Conservation (phyloP, 2,797 vertebrate genomes). For the Coregonus sp. region DNA sequence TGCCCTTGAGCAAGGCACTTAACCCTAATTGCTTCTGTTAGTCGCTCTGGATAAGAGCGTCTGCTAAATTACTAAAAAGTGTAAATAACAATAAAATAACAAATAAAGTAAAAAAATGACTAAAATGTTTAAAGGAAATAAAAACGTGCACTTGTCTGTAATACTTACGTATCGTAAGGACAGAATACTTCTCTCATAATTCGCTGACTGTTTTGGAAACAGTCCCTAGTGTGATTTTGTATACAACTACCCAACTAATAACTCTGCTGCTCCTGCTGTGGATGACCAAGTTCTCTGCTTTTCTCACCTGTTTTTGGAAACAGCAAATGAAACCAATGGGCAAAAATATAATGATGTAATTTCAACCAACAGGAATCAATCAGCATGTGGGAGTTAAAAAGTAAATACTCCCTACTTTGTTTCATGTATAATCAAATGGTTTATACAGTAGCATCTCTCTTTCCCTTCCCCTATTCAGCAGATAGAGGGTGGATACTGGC, state of each 20-base stretch:
- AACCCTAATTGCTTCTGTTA: no score
- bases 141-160: no score
- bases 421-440: constrained; percentile 36
- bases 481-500: constrained; percentile 76
- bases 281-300: not conserved
- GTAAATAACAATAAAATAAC: no score
- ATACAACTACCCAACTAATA: not conserved
- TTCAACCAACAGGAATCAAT: constrained; percentile 52
- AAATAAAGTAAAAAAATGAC: no score
- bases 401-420: constrained; percentile 59
- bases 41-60: no score
- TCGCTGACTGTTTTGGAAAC: no score
- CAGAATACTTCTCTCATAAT: no score
- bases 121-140: no score
- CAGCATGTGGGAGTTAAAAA: constrained; percentile 41
- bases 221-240: no score
- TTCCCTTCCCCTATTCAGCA: constrained; percentile 61
- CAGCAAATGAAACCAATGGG: constrained; percentile 6
- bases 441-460: constrained; percentile 56
- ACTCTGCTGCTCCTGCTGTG: not conserved
- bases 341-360: constrained; percentile 49
- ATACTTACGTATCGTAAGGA: no score
- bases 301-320: not conserved
- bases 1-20: no score
- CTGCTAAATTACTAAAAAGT: no score